Percentiles rank a stretch among this genome's conserved stretches.
phyloP scores from a whole-genome alignment of 2,797 vertebrate genomes.

The Schizopygopsis malacanthus region DNA sequence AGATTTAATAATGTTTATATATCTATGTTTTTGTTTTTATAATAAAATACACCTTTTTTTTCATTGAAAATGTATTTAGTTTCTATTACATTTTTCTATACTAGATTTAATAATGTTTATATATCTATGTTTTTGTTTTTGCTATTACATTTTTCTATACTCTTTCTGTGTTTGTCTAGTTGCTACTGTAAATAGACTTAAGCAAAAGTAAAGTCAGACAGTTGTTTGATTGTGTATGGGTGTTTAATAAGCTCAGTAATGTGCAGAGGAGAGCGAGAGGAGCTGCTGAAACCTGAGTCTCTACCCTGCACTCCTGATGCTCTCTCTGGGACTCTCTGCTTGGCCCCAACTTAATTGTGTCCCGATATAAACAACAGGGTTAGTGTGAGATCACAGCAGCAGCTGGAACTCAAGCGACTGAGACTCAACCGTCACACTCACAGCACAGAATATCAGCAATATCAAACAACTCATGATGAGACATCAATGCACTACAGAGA shows the following conservation, averaged over 20 bases:
- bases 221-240: background rate
- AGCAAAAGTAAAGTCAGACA: background rate
- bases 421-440: constrained; percentile 77
- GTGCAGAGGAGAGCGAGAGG: constrained; percentile 60
- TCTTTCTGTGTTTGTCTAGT: background rate
- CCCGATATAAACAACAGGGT: constrained; percentile 92
- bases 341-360: constrained; percentile 87
- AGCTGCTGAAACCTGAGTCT: constrained; percentile 83
- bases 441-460: constrained; percentile 71
- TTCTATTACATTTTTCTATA: no score
- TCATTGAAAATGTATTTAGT: no score
- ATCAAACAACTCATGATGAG: constrained; percentile 48
- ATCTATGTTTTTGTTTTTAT: no score
- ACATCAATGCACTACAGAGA: constrained; percentile 1
- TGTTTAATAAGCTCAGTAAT: constrained; percentile 26
- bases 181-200: background rate
- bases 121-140: no score
- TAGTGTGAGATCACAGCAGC: constrained; percentile 88
- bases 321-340: constrained; percentile 90
- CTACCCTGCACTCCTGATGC: constrained; percentile 88
- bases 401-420: constrained; percentile 87
- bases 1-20: no score
- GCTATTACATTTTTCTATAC: no score
- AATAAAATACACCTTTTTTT: no score
- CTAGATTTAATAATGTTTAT: no score